Percentiles rank a stretch among this genome's conserved stretches.
Evolutionary conservation across 2,113 vertebrate species (phyloP).

Genomic region (Lucifuga dentata): DNA sequence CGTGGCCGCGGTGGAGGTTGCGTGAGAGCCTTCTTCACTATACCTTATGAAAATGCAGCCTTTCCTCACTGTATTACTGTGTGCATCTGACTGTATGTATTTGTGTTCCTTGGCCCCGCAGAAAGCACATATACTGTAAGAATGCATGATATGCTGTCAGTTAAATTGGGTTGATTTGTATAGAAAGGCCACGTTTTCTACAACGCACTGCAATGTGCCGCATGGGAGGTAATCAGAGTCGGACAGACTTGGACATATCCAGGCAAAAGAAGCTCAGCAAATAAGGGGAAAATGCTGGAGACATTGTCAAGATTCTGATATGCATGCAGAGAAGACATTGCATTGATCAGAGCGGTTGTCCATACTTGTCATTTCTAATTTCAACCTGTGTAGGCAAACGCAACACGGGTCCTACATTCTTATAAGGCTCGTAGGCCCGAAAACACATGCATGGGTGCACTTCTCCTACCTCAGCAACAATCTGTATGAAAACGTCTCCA

Average conservation of each 20-base stretch:
- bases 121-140: constrained; percentile 24
- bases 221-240: constrained; percentile 15
- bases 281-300: neutral
- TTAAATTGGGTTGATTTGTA: constrained; percentile 24
- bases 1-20: constrained; percentile 8
- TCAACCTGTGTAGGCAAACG: constrained; percentile 34
- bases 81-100: constrained; percentile 59
- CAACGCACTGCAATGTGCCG: neutral
- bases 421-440: constrained; percentile 38
- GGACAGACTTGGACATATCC: neutral
- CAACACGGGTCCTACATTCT: constrained; percentile 6
- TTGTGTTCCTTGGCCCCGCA: constrained; percentile 29
- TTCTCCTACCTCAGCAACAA: constrained; percentile 72
- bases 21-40: constrained; percentile 46
- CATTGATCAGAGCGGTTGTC: neutral
- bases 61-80: constrained; percentile 56
- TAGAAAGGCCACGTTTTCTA: constrained; percentile 23
- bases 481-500: constrained; percentile 60
- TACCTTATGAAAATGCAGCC: constrained; percentile 65
- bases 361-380: too few species aligned
- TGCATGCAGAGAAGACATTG: neutral
- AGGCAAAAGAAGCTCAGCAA: neutral
- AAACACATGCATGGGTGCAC: constrained; percentile 58
- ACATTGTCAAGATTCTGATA: neutral
- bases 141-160: constrained; percentile 33